Evolutionary conservation across 2,888 invertebrate species (phyloP).

Genomic region (Belgica antarctica): DNA sequence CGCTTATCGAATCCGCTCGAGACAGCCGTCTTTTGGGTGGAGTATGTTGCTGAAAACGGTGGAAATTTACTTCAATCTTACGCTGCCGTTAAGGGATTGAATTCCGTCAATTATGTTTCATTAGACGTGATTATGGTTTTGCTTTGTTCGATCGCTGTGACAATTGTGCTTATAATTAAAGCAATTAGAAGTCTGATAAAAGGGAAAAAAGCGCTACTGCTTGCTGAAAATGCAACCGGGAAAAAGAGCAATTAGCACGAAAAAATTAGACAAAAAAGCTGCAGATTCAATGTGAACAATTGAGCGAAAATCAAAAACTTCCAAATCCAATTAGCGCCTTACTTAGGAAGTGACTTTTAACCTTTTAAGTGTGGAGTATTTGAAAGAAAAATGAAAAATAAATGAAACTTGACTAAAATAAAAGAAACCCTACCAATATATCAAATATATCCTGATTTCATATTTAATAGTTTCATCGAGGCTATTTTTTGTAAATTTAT

Average conservation of each 20-base stretch:
- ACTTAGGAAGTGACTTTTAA: too few relatives aligned
- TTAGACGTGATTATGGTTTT: conserved; percentile 49
- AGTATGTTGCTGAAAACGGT: conserved; percentile 57
- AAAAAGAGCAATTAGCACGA: conserved; percentile 20
- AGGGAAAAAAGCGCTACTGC: background rate
- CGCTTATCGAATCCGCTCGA: conserved; percentile 58
- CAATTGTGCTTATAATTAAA: conserved; percentile 26
- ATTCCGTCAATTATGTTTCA: conserved; percentile 52
- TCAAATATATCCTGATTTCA: too few relatives aligned
- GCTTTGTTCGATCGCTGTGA: background rate
- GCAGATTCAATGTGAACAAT: too few relatives aligned
- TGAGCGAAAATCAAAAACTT: too few relatives aligned
- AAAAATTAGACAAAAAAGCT: too few relatives aligned
- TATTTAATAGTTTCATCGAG: too few relatives aligned
- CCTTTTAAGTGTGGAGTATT: too few relatives aligned
- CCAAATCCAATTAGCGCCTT: too few relatives aligned
- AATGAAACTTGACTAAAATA: too few relatives aligned
- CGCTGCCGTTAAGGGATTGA: conserved; percentile 49
- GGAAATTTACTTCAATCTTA: conserved; percentile 44
- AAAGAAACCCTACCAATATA: too few relatives aligned
- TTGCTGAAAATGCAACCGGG: background rate
- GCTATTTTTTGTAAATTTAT: too few relatives aligned
- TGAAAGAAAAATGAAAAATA: too few relatives aligned
- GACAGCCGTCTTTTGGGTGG: conserved; percentile 61
- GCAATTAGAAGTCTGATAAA: background rate